A percentile compares a stretch with the other conserved stretches of the same genome.
Evolutionary conservation across 2,888 invertebrate genomes (phyloP).

Genomic region (Meganola albula): DNA sequence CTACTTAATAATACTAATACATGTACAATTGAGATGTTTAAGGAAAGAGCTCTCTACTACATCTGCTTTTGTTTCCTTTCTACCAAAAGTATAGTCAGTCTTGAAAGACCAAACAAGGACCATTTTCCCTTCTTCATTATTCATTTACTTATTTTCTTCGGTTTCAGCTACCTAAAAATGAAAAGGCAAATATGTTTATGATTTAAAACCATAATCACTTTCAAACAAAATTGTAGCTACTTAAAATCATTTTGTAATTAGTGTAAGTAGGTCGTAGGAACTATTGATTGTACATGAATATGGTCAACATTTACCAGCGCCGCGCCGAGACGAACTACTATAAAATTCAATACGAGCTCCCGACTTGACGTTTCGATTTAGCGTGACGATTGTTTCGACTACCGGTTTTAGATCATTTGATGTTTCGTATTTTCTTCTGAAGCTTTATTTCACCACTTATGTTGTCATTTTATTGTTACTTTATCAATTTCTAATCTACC

Average conservation of each 20-base stretch:
- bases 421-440: slow-evolving; percentile 34
- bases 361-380: slow-evolving; percentile 44
- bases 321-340: slow-evolving; percentile 36
- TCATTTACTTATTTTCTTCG: no score
- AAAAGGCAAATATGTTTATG: no score
- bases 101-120: no score
- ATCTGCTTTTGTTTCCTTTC: slow-evolving; percentile 5
- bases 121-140: no score
- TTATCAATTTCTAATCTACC: slow-evolving; percentile 2
- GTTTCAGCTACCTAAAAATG: no score
- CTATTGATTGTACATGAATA: slow-evolving; percentile 37
- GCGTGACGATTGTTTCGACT: slow-evolving; percentile 65
- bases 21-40: no score
- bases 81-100: no score
- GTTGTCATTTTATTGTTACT: slow-evolving; percentile 19
- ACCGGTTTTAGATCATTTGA: slow-evolving; percentile 60
- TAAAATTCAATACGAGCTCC: slow-evolving; percentile 46
- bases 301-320: slow-evolving; percentile 37
- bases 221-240: no score
- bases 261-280: no score
- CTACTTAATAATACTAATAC: slow-evolving; percentile 9
- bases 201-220: no score
- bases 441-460: slow-evolving; percentile 24
- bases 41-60: slow-evolving; percentile 5
- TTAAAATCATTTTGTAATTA: no score